Evolutionary conservation across 2,113 vertebrate species (phyloP), one percentile per base, ranked within the genome.

Genomic region (Lonchura striata): DNA sequence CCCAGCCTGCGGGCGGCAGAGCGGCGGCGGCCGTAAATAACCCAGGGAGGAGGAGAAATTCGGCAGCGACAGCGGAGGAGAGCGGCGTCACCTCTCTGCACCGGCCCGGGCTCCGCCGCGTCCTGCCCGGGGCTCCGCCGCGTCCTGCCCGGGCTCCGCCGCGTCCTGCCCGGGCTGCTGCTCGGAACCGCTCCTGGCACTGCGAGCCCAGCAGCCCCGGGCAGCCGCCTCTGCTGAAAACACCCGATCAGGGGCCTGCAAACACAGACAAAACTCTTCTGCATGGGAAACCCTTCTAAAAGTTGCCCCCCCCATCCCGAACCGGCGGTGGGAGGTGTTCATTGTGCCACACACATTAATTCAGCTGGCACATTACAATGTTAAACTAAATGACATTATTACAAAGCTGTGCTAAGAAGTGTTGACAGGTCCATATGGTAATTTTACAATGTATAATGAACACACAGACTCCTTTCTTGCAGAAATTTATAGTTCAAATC

Each of bases 341-440:
- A 97, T 97, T 98, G 98, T 98, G 98, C 98, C 98, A 97, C 96
- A 96, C 95, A 75, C 98, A 99, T 98, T 99, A 99, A 98, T 99
- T 99, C 98, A 98, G 98, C 96, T 98, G 98, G 99, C 99, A 98
- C 98, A 98, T 98, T 98, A 98, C 98, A 98, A 98, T 98, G 98
- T 98, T 97, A 98, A 99, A 98, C 99, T 99, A 99, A 99, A 99
- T 99, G 99, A 98, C 99, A 99, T 99, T 98, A 98, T 99, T 99
- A 99, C 98, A 99, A 98, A 98, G 98, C 95, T 98, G 98, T 98
- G 99, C 98, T 98, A 98, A 98, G 98, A 99, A 98, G 98, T 99
- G 99, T 99, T 99, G 99, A 99, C 99, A 99, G 99, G 98, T 98
- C 98, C 99, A 98, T 99, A 99, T 99, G 99, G 98, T 99, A 99